phyloP scores from a whole-genome alignment of 2,888 invertebrate genomes.

The Drosophila picticornis region DNA sequence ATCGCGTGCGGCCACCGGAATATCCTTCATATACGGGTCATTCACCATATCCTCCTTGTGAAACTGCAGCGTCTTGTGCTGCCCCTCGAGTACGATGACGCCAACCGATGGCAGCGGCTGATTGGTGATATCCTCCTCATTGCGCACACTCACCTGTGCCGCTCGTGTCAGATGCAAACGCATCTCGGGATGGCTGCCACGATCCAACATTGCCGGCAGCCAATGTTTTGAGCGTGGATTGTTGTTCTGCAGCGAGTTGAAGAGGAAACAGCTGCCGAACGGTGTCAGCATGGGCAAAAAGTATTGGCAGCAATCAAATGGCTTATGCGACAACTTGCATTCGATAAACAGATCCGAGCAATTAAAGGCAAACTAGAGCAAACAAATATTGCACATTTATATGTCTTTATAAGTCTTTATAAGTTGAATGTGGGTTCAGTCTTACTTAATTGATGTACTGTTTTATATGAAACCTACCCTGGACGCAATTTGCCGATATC shows the following conservation, averaged over 20 bases:
- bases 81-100: conserved; percentile 40
- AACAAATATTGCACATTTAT: no score
- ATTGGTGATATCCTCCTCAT: conserved; percentile 83
- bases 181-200: conserved; percentile 66
- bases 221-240: conserved; percentile 82
- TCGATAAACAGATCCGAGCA: conserved; percentile 86
- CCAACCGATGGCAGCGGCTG: conserved; percentile 62
- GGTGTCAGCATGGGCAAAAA: conserved; percentile 88
- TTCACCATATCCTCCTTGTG: conserved; percentile 88
- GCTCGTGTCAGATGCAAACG: conserved; percentile 60
- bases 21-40: conserved; percentile 87
- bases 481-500: conserved; percentile 68
- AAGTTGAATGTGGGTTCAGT: not conserved
- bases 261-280: conserved; percentile 87
- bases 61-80: conserved; percentile 79
- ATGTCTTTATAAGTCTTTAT: not conserved
- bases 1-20: conserved; percentile 87
- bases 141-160: conserved; percentile 71
- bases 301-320: conserved; percentile 88
- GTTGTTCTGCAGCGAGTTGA: conserved; percentile 88
- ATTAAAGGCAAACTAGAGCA: conserved; percentile 79
- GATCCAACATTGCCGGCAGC: conserved; percentile 75
- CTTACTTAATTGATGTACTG: not conserved
- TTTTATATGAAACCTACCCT: conserved; percentile 52
- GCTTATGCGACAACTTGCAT: conserved; percentile 86